phyloP scores from a whole-genome alignment of 2,113 vertebrate genomes.

The Poicephalus gulielmi region DNA sequence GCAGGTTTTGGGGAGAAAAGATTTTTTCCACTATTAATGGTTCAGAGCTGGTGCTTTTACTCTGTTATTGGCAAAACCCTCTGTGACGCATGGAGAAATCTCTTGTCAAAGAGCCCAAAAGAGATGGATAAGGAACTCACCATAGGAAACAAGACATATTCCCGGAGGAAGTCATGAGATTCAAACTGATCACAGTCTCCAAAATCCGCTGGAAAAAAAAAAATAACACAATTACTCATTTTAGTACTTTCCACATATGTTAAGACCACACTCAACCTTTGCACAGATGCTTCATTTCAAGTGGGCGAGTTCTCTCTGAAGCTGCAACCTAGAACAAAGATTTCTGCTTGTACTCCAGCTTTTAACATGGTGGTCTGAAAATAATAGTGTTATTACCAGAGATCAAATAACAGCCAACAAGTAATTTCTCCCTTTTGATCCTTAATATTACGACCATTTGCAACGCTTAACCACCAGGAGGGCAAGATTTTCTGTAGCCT shows the following conservation, averaged over 20 bases:
- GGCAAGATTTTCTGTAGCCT: neutral
- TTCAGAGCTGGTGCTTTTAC: neutral
- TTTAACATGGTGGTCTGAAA: conserved; percentile 24
- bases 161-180: conserved; percentile 95
- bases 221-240: conserved; percentile 44
- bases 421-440: conserved; percentile 32
- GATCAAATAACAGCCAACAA: conserved; percentile 22
- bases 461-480: neutral
- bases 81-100: conserved; percentile 7
- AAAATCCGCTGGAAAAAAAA: conserved; percentile 85
- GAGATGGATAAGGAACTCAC: conserved; percentile 76
- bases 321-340: conserved; percentile 5
- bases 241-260: conserved; percentile 12
- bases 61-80: neutral
- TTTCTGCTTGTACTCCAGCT: conserved; percentile 2
- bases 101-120: neutral
- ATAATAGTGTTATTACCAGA: neutral
- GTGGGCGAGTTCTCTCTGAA: neutral
- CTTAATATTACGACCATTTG: neutral
- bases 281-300: conserved; percentile 27
- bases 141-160: conserved; percentile 95
- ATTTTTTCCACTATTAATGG: neutral
- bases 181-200: conserved; percentile 91
- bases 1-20: neutral
- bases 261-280: conserved; percentile 15